Evolutionary conservation across 2,797 vertebrate species (phyloP).

Genomic region (Buceros bicornis): DNA sequence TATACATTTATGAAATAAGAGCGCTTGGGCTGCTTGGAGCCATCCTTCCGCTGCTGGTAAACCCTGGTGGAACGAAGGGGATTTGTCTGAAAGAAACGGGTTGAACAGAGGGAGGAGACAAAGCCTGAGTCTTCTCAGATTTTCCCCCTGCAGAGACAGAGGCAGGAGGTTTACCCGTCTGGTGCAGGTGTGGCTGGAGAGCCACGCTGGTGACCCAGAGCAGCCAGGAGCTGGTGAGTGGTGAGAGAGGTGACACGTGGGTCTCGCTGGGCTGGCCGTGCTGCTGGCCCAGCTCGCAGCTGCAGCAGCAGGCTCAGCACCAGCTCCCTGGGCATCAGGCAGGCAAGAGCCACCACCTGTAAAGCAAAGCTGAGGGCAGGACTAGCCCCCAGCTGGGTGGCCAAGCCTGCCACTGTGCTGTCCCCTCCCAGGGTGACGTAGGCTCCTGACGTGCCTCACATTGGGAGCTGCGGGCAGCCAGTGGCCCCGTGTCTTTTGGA

Average conservation of each 20-base stretch:
- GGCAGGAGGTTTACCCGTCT: neutral
- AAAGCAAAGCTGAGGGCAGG: neutral
- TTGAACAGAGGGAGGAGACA: neutral
- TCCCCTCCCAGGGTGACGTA: neutral
- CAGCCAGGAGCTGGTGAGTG: neutral
- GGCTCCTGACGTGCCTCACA: fast-evolving
- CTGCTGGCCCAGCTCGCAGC: neutral
- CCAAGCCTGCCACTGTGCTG: neutral
- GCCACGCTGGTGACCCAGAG: neutral
- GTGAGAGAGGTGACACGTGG: neutral
- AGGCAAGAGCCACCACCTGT: neutral
- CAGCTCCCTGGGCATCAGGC: neutral
- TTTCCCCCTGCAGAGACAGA: neutral
- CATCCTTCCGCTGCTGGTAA: neutral
- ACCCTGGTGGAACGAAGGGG: neutral
- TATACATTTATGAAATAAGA: neutral
- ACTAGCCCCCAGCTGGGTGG: too few species aligned
- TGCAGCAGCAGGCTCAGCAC: neutral
- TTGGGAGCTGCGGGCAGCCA: neutral
- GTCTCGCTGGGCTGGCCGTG: neutral
- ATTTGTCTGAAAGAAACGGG: neutral
- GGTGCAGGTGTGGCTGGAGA: fast-evolving
- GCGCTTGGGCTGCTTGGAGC: neutral
- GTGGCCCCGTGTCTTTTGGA: neutral
- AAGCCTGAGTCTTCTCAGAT: neutral